Conservation (phyloP, 2,113 vertebrate genomes). For the Eidolon helvum region DNA sequence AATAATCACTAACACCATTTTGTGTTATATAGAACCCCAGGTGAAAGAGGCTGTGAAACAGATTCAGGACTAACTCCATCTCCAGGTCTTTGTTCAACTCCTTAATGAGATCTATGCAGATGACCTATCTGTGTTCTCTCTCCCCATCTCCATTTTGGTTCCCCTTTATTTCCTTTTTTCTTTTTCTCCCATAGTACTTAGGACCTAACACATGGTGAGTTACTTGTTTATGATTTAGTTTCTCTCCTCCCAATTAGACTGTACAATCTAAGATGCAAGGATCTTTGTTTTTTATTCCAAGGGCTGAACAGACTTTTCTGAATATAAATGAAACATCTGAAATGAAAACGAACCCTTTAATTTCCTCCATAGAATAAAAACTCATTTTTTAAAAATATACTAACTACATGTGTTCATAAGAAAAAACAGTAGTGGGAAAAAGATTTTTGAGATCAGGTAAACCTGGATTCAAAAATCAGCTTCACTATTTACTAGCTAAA, state of each 20-base stretch:
- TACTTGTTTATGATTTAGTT: not conserved
- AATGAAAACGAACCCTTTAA: not conserved
- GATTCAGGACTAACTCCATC: not conserved
- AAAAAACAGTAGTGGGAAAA: not conserved
- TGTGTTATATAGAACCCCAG: not conserved
- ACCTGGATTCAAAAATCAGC: not conserved
- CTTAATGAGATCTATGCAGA: no score
- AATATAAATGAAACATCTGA: not conserved
- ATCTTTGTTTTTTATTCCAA: not conserved
- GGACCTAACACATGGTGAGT: not conserved
- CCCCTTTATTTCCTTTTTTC: not conserved
- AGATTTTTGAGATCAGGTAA: not conserved
- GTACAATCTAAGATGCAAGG: not conserved
- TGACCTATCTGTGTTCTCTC: not conserved
- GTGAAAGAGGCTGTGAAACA: not conserved
- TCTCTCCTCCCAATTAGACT: not conserved
- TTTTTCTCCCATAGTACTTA: not conserved
- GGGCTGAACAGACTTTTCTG: not conserved
- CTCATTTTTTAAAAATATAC: not conserved
- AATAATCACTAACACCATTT: not conserved
- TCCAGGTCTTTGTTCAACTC: not conserved
- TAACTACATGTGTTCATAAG: not conserved
- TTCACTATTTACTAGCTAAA: not conserved
- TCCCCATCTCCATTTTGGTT: not conserved
- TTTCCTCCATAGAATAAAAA: conserved; percentile 15